Conservation (phyloP, 1,140 invertebrate genomes). For the Drosophila rufa region DNA sequence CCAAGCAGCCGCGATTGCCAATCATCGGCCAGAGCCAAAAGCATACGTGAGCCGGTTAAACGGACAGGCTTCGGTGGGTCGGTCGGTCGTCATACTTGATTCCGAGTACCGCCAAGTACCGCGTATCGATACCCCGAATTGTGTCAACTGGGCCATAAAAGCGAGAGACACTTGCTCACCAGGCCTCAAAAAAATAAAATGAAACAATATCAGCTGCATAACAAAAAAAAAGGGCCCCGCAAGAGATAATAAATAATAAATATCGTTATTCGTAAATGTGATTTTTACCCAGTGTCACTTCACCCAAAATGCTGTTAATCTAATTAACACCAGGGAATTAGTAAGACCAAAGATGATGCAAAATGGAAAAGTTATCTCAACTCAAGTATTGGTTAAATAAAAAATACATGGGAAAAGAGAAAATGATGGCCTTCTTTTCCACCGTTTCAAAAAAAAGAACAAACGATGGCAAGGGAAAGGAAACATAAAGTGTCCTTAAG, state of each 20-base stretch:
- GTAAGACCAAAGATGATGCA: not conserved
- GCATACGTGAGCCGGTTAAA: constrained; percentile 36
- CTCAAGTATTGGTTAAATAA: not conserved
- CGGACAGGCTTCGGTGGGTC: constrained; percentile 41
- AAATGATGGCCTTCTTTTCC: not conserved
- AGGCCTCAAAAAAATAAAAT: not conserved
- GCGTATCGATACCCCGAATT: constrained; percentile 17
- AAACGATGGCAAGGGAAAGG: not conserved
- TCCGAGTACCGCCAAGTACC: not conserved
- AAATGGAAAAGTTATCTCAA: constrained; percentile 5
- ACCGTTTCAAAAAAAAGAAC: not conserved
- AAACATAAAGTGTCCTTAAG: not conserved
- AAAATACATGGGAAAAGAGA: not conserved
- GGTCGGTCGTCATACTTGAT: constrained; percentile 4
- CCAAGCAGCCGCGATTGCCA: constrained; percentile 55
- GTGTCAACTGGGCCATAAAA: constrained; percentile 42
- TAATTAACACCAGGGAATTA: constrained; percentile 27
- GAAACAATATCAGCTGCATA: constrained; percentile 5
- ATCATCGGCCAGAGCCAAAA: constrained; percentile 41
- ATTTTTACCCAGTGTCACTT: constrained; percentile 24
- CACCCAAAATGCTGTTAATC: constrained; percentile 24
- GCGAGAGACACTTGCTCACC: not conserved
- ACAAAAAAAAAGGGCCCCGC: not conserved
- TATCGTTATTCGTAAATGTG: not conserved
- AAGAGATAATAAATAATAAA: constrained; percentile 12